These are phyloP conservation scores for Cyanistes caeruleus DNA, from an alignment of 2,113 vertebrate species.

Conservation along the genomic window DNA sequence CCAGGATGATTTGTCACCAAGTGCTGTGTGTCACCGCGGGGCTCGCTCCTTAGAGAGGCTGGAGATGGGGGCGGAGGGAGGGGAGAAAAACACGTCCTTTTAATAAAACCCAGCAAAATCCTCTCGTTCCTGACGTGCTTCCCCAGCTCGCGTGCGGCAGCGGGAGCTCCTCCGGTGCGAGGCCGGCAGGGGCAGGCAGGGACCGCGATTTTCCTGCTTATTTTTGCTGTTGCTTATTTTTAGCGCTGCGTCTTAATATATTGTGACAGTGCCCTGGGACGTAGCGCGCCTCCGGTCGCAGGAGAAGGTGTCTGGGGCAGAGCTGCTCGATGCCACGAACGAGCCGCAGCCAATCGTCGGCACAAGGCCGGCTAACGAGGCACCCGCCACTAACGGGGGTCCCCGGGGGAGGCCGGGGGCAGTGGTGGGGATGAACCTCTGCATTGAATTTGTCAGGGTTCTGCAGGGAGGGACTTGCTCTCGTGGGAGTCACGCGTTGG, in stretches of 20 bases:
- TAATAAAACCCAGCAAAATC: not conserved
- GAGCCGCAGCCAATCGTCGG: not conserved
- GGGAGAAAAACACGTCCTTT: not conserved
- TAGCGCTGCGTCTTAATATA: slow-evolving; percentile 31
- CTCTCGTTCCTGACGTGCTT: not conserved
- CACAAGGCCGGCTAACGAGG: not conserved
- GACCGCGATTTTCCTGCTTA: not conserved
- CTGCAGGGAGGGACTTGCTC: not conserved
- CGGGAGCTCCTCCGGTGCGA: not conserved
- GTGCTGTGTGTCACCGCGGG: not conserved
- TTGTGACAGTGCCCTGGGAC: slow-evolving; percentile 47
- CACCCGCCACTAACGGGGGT: not conserved
- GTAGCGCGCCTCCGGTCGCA: not conserved
- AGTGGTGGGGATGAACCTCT: not conserved
- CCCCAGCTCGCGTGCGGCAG: not conserved
- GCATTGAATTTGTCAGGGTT: not conserved
- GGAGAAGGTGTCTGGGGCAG: slow-evolving; percentile 44
- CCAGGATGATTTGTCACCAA: not conserved
- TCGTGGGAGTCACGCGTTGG: not conserved
- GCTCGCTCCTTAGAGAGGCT: not conserved
- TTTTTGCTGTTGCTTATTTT: slow-evolving; percentile 40
- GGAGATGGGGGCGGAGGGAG: not conserved
- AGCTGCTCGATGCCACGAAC: not conserved
- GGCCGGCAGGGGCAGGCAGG: not conserved
- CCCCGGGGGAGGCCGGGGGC: fast-evolving